phyloP scores from a whole-genome alignment of 2,113 vertebrate genomes.

The Trinectes maculatus region DNA sequence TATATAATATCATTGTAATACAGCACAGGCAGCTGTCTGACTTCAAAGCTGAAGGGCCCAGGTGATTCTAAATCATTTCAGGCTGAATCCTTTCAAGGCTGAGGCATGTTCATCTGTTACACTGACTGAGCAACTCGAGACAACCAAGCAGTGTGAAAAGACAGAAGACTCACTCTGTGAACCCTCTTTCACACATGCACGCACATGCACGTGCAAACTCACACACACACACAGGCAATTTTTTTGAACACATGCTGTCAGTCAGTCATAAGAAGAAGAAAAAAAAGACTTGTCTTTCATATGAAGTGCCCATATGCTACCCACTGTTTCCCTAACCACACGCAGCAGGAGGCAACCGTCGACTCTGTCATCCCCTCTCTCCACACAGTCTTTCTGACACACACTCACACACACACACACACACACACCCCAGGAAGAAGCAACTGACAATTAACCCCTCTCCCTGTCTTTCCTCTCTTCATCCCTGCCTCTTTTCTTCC shows the following conservation, averaged over 20 bases:
- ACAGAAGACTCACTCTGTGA: neutral
- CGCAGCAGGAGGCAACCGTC: conserved; percentile 54
- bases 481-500: conserved; percentile 36
- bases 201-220: neutral
- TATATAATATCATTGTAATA: conserved; percentile 68
- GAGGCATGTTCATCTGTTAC: conserved; percentile 59
- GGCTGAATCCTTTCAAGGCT: conserved; percentile 55
- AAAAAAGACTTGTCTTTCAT: conserved; percentile 40
- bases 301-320: conserved; percentile 48
- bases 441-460: conserved; percentile 44
- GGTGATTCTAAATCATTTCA: conserved; percentile 70
- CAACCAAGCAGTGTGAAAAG: conserved; percentile 20
- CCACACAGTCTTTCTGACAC: conserved; percentile 26
- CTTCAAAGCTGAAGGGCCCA: conserved; percentile 70
- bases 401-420: conserved; percentile 25
- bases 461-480: conserved; percentile 26
- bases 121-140: conserved; percentile 27
- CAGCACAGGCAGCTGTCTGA: conserved; percentile 62
- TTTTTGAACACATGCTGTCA: conserved; percentile 22
- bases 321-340: conserved; percentile 47
- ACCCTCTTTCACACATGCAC: conserved; percentile 8
- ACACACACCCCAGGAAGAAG: conserved; percentile 36
- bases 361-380: conserved; percentile 37
- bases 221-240: conserved; percentile 2
- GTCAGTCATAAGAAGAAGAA: conserved; percentile 40